Evolutionary conservation across 2,797 vertebrate genomes (phyloP), one percentile per base, ranked within the genome.

Genomic region (Phyllotis vaccarum): DNA sequence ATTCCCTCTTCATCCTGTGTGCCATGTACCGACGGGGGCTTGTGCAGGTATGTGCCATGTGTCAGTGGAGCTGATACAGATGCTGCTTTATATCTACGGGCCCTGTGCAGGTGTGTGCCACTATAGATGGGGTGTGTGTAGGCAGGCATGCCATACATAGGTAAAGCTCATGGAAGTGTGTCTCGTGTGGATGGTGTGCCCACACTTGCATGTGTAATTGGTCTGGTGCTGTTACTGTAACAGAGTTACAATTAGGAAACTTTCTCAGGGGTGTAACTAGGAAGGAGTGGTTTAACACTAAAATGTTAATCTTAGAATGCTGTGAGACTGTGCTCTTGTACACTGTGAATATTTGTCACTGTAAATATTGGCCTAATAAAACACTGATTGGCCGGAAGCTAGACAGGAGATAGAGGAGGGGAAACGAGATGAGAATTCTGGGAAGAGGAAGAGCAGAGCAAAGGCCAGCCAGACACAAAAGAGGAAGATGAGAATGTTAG

Each of bases 21-120:
- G 99, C 99, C 90, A 99, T 99, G 99, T 99, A 99, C 98, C 99
- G 99, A 97, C 98, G 99, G 14, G 99, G 99, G 24, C 93, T 99
- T 6, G 99, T 99, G 60, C 99, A 99, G 99, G 99, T 99, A 96
- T 68, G 0, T 0, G 0, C 0, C 8, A 1, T 2, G 0, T 19
- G 10, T 11, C 99, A 99, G 97, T 98, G 99, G 16, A 99, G 31
- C 92, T 99, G 6, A 99, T 99, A 43, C 99, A 99, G 99, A 99
- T 99, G 99, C 99, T 7, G 99, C 99, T 99, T 99, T 98, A 99
- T 97, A 99, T 99, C 99, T 98, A 97, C 99, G 17, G 99, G 99
- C 27, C 94, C 99, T 10, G 99, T 99, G 52, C 99, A 99, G 99
- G 99, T 99, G 97, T 86, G 0, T 0, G 0, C 0, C 14, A 3